These are phyloP conservation scores for Brachypteracias leptosomus DNA, from an alignment of 2,113 vertebrate species.

Conservation along the genomic window DNA sequence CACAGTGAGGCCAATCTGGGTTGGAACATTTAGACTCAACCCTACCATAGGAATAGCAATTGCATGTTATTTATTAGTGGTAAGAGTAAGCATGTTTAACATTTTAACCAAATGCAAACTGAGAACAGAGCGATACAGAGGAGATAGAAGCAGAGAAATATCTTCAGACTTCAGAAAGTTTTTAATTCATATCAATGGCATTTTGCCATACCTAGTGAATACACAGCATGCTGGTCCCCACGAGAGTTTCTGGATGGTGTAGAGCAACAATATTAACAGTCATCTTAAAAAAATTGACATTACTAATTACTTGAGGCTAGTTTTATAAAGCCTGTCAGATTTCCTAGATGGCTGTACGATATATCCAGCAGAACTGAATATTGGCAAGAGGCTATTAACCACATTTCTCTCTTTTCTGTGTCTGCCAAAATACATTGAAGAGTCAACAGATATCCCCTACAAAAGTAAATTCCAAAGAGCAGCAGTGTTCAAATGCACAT, in stretches of 20 bases:
- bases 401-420: background rate
- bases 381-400: background rate
- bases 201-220: background rate
- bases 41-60: background rate
- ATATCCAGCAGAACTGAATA: background rate
- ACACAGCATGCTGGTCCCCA: background rate
- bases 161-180: background rate
- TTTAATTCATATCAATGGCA: background rate
- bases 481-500: background rate
- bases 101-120: background rate
- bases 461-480: background rate
- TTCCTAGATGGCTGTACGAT: background rate
- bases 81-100: background rate
- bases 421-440: background rate
- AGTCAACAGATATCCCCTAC: background rate
- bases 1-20: background rate
- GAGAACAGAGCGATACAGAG: background rate
- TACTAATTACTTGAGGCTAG: background rate
- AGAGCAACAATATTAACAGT: background rate
- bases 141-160: background rate
- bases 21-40: background rate
- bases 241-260: background rate
- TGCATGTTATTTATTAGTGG: background rate
- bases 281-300: background rate
- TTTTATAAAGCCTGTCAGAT: background rate